These are phyloP conservation scores for Microplitis demolitor DNA, from an alignment of 1,140 invertebrate genomes.

Conservation along the genomic window DNA sequence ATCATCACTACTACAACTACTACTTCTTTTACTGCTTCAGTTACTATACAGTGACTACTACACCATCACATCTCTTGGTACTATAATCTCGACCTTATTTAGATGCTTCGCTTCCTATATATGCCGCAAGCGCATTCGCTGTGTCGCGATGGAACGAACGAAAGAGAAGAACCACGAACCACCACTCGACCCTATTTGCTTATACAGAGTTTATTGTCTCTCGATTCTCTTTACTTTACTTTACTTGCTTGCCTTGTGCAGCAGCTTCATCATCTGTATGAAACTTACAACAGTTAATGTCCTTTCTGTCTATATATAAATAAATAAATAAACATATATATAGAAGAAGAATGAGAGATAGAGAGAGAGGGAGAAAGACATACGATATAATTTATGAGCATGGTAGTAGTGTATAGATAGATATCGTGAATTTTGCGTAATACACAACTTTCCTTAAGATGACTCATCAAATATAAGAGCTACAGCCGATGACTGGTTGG, in stretches of 20 bases:
- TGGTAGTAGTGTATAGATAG: not conserved
- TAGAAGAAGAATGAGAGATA: no score
- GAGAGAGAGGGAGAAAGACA: no score
- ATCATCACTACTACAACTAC: not conserved
- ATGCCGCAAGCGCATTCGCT: slow-evolving; percentile 6
- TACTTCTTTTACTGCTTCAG: slow-evolving; percentile 4
- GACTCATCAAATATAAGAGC: not conserved
- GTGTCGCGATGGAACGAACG: not conserved
- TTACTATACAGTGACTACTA: slow-evolving; percentile 6
- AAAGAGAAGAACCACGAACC: slow-evolving; percentile 19
- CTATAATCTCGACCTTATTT: slow-evolving; percentile 33
- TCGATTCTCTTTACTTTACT: slow-evolving; percentile 18
- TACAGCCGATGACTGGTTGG: not conserved
- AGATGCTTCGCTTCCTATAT: slow-evolving; percentile 24
- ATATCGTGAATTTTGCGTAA: no score
- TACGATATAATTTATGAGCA: no score
- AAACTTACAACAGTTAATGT: not conserved
- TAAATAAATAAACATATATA: not conserved
- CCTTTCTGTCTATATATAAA: not conserved
- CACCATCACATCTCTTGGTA: not conserved
- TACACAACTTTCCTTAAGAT: not conserved
- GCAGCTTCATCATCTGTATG: not conserved
- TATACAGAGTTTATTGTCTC: slow-evolving; percentile 19
- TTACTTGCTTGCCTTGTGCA: not conserved
- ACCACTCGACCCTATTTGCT: slow-evolving; percentile 31